Conservation (phyloP, 2,113 vertebrate species). For the Lathamus discolor region DNA sequence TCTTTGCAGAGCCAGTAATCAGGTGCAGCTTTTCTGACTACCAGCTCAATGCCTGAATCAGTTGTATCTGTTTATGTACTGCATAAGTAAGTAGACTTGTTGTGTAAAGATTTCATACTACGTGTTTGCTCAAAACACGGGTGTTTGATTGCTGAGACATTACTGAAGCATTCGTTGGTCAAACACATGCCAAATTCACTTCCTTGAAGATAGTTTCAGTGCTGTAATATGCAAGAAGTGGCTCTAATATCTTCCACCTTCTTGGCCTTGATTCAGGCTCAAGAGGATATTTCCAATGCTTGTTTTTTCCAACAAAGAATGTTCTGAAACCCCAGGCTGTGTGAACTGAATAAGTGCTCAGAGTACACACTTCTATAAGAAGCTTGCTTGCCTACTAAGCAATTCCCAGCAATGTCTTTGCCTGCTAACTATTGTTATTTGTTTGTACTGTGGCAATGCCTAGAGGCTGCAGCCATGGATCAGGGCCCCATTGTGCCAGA, state of each 20-base stretch:
- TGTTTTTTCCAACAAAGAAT: constrained; percentile 40
- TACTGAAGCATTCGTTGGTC: background rate
- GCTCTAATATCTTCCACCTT: constrained; percentile 13
- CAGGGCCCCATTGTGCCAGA: constrained; percentile 45
- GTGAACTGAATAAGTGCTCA: constrained; percentile 37
- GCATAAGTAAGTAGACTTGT: background rate
- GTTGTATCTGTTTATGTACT: background rate
- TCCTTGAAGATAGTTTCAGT: background rate
- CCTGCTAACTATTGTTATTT: constrained; percentile 58
- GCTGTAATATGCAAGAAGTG: background rate
- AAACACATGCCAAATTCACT: background rate
- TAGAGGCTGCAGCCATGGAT: constrained; percentile 42
- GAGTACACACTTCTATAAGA: constrained; percentile 52
- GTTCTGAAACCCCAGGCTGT: constrained; percentile 38
- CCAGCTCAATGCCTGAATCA: background rate
- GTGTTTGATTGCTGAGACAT: background rate
- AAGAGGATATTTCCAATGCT: constrained; percentile 37
- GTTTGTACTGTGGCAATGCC: constrained; percentile 53
- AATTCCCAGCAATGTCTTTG: constrained; percentile 57
- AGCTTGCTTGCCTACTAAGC: constrained; percentile 59
- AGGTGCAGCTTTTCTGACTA: background rate
- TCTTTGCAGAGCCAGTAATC: background rate
- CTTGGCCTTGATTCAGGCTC: constrained; percentile 8
- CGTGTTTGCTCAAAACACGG: background rate
- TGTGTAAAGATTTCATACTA: background rate